Base-by-base conservation (phyloP, 2,888 invertebrate species). In the Melangyna quadrimaculata region DNA sequence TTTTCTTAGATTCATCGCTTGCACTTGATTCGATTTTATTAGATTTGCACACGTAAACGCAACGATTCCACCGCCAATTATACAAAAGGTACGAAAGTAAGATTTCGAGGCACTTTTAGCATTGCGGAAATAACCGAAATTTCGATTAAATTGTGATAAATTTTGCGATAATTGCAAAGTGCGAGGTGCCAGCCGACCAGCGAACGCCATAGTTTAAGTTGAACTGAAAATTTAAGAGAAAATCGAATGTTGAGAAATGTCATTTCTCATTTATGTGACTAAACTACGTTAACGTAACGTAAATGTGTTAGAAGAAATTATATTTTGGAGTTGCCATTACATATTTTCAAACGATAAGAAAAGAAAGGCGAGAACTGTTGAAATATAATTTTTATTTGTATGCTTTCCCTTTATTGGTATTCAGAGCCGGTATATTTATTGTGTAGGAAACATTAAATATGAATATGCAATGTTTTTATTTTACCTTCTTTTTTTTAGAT, bases 1-100 rank as follows among this genome's bases (percentile, higher is more conserved):
- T 78, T 89, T 89, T 89, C 92, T 93, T 63, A 92, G 87, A 89
- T 93, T 94, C 69, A 93, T 91, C 40, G 94, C 94, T 89, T 93
- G 90, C 10, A 94, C 93, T 82, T 91, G 90, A 77, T 88, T 87
- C 14, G 89, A 88, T 88, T 90, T 91, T 35, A 90, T 87, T 67
- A 91, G 91, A 89, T 93, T 93, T 88, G 93, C 92, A 53, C 91
- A 91, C 22, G 93, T 88, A 83, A 93, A 91, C 51, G 93, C 89
- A 8, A 92, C 91, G 45, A 93, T 89, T 45, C 93, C 92, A 55
- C 93, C 93, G 61, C 93, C 92, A 32, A 93, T 89, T 19, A 92
- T 78, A 63, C 90, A 88, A 77, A 91, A 88, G 70, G 88, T 88
- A 45, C 89, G 89, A 14, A 88, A 87, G 72, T 88, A 89, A 59